Evolutionary conservation across 2,113 vertebrate species (phyloP).

Genomic region (Onychostoma macrolepis): DNA sequence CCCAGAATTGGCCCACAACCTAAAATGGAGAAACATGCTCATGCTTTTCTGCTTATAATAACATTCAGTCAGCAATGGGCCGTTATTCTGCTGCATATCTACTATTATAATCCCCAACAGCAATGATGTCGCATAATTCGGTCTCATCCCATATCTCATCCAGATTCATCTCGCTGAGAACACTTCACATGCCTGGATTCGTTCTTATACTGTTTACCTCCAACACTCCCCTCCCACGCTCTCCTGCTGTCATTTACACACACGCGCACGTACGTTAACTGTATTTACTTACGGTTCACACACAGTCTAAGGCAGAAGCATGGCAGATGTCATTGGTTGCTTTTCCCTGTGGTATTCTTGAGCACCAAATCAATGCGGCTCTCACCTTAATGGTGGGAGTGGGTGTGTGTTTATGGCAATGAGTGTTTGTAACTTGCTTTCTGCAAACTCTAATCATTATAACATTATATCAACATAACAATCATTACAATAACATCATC

Average conservation of each 20-base stretch:
- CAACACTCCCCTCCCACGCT: background rate
- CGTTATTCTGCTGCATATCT: background rate
- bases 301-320: conserved; percentile 12
- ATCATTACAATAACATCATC: conserved; percentile 35
- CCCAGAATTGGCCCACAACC: background rate
- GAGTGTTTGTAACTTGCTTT: conserved; percentile 27
- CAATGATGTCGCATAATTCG: background rate
- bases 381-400: conserved; percentile 17
- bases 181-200: background rate
- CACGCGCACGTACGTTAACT: background rate
- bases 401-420: conserved; percentile 27
- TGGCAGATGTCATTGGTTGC: conserved; percentile 9
- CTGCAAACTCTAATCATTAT: background rate
- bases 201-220: conserved; percentile 28
- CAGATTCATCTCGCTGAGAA: background rate
- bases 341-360: conserved; percentile 15
- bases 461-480: conserved; percentile 37
- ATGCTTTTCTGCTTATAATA: background rate
- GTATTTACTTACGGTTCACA: conserved; percentile 11
- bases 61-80: background rate
- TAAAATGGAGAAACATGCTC: background rate
- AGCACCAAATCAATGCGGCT: conserved; percentile 16
- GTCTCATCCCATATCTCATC: background rate
- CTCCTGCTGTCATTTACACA: background rate
- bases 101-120: background rate